Percentiles rank a stretch among this genome's conserved stretches.
Conservation (phyloP, 1,140 invertebrate species). For the Brachionus manjavacas region DNA sequence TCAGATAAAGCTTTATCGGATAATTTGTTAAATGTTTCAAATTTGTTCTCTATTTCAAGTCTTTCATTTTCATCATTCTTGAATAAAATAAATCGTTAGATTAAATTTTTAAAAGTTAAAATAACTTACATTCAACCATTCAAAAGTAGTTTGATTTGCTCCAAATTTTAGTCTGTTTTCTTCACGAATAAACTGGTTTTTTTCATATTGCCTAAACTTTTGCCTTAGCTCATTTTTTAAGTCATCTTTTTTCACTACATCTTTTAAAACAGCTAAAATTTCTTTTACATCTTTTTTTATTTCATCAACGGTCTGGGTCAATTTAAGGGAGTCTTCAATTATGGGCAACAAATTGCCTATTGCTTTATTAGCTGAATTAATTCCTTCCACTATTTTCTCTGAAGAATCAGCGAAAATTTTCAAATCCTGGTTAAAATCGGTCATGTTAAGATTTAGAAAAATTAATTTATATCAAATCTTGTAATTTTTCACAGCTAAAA, state of each 20-base stretch:
- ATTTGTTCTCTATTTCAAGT: background rate
- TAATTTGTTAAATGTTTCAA: background rate
- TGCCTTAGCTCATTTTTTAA: background rate
- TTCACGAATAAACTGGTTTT: background rate
- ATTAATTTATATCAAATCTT: background rate
- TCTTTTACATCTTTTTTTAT: background rate
- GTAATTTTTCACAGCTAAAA: background rate
- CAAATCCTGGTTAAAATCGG: background rate
- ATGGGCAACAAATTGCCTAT: background rate
- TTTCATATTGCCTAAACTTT: background rate
- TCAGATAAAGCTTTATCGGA: background rate
- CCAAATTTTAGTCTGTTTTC: background rate
- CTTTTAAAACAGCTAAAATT: background rate
- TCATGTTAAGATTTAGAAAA: background rate
- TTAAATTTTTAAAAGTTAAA: background rate
- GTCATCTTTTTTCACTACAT: background rate
- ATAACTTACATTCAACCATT: background rate
- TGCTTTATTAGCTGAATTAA: background rate
- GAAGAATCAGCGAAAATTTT: background rate
- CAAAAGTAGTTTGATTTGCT: background rate
- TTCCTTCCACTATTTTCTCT: background rate
- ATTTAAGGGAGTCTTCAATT: background rate
- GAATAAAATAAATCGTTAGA: background rate
- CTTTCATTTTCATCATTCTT: background rate
- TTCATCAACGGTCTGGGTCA: background rate